Percentiles rank a stretch among this genome's conserved stretches.
Conservation (phyloP, 1,140 invertebrate genomes). For the Caenorhabditis tropicalis region DNA sequence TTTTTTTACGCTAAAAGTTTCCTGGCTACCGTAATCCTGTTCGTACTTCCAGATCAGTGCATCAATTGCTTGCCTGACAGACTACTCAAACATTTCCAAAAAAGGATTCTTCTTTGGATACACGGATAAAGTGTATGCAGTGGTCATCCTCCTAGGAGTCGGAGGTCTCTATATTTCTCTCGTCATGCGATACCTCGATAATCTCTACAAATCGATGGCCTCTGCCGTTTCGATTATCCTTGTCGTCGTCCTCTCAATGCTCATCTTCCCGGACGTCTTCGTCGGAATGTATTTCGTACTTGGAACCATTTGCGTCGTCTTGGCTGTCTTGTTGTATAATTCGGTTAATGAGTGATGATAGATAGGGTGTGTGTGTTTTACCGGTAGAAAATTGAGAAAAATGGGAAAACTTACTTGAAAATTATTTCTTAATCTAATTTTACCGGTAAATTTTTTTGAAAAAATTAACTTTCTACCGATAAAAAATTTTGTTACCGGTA, state of each 20-base stretch:
- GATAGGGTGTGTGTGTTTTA: constrained; percentile 4
- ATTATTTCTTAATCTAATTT: no score
- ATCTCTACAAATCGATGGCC: constrained; percentile 71
- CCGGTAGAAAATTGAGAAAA: no score
- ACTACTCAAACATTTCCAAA: constrained; percentile 29
- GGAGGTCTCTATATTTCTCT: constrained; percentile 71
- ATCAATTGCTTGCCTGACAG: constrained; percentile 52
- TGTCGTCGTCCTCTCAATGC: constrained; percentile 67
- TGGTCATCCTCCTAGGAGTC: constrained; percentile 68
- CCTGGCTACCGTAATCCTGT: no score
- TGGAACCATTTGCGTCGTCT: constrained; percentile 64
- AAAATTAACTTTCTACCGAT: no score
- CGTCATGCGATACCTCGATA: constrained; percentile 71
- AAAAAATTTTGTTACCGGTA: no score
- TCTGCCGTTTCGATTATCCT: constrained; percentile 70
- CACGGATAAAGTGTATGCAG: constrained; percentile 61
- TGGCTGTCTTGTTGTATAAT: constrained; percentile 69
- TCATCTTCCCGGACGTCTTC: constrained; percentile 62
- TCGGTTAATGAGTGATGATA: constrained; percentile 68
- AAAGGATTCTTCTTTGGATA: constrained; percentile 70
- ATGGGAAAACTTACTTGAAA: no score
- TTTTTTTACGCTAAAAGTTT: no score
- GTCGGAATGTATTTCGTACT: constrained; percentile 65
- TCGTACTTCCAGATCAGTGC: constrained; percentile 57
- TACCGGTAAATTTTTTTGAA: no score